Evolutionary conservation across 2,113 vertebrate genomes (phyloP).

Genomic region (Heterotilapia buettikoferi): DNA sequence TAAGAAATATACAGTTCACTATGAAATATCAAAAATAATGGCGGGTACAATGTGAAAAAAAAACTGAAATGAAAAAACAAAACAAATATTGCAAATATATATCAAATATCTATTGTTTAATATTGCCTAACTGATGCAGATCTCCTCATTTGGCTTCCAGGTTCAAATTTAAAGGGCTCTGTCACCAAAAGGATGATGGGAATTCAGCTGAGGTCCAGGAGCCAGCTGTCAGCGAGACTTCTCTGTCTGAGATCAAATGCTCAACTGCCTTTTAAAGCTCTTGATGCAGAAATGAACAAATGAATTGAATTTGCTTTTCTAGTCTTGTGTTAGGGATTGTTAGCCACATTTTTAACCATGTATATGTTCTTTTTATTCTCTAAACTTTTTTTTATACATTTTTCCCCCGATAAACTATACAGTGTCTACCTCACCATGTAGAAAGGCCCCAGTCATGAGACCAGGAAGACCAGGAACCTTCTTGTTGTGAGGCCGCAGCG

Average conservation of each 20-base stretch:
- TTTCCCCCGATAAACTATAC: background rate
- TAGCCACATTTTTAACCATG: background rate
- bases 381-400: background rate
- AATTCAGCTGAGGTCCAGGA: background rate
- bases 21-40: background rate
- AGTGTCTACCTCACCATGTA: background rate
- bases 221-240: background rate
- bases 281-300: background rate
- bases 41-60: background rate
- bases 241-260: slow-evolving; percentile 2
- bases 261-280: background rate
- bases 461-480: background rate
- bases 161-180: background rate
- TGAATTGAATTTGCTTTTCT: background rate
- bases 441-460: background rate
- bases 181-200: background rate
- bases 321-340: background rate
- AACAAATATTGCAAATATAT: background rate
- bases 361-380: background rate
- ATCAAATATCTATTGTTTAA: background rate
- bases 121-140: background rate
- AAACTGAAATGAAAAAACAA: background rate
- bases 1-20: background rate
- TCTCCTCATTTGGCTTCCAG: background rate
- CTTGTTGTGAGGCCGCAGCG: background rate